Evolutionary conservation across 2,797 vertebrate genomes (phyloP).

Genomic region (Salarias fasciatus): DNA sequence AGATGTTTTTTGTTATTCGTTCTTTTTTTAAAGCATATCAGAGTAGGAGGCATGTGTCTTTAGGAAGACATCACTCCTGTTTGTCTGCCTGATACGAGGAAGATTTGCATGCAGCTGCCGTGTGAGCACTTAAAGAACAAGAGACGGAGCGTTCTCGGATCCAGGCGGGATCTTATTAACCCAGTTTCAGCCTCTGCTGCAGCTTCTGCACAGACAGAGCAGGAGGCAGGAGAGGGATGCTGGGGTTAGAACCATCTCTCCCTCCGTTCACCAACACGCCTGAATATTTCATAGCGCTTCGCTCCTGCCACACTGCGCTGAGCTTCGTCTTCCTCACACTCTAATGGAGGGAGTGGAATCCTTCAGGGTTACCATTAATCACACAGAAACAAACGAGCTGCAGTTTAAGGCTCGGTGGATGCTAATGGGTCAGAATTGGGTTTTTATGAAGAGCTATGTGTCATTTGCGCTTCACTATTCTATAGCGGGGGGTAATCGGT

Average conservation of each 20-base stretch:
- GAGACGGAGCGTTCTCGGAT: slow-evolving; percentile 39
- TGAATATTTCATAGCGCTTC: slow-evolving; percentile 73
- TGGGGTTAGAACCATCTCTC: slow-evolving; percentile 22
- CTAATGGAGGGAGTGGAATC: slow-evolving; percentile 36
- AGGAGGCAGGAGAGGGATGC: slow-evolving; percentile 26
- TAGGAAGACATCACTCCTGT: background rate
- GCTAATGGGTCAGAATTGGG: slow-evolving; percentile 14
- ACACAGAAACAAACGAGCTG: slow-evolving; percentile 17
- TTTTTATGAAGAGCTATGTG: slow-evolving; percentile 2
- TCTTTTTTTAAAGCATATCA: too few relatives aligned
- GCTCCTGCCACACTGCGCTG: slow-evolving; percentile 35
- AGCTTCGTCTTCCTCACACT: slow-evolving; percentile 31
- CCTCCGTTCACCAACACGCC: slow-evolving; percentile 46
- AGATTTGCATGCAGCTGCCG: slow-evolving; percentile 3
- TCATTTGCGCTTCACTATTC: slow-evolving; percentile 32
- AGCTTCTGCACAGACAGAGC: slow-evolving; percentile 24
- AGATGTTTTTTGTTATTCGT: background rate
- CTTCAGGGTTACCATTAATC: slow-evolving; percentile 28
- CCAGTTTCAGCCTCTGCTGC: slow-evolving; percentile 60
- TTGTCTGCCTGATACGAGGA: background rate
- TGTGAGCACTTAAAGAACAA: slow-evolving; percentile 28
- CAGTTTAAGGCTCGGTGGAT: slow-evolving; percentile 24
- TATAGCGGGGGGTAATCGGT: background rate
- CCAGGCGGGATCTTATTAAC: slow-evolving; percentile 67
- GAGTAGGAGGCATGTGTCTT: too few relatives aligned